Base-by-base conservation (phyloP, 2,113 vertebrate genomes). In the Falco punctatus region DNA sequence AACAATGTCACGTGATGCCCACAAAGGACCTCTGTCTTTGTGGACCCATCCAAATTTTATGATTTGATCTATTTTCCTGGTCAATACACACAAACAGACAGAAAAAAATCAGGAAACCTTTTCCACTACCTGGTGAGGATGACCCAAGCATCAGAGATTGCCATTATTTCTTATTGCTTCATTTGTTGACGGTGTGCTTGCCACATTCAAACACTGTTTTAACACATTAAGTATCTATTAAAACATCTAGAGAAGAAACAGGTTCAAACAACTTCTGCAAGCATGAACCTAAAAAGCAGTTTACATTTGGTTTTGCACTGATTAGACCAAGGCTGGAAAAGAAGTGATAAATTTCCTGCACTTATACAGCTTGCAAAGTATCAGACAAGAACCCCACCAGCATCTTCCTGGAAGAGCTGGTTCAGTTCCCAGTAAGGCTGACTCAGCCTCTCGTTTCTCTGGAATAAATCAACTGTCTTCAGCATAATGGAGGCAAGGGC, bases 221-320 rank as follows among this genome's bases (percentile, higher is more conserved):
- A 33, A 48, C 6, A 4, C 42, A 23, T 7, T 40, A 80, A 42
- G 19, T 55, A 26, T 44, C 55, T 40, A 17, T 27, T 27, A 86
- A 93, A 88, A 59, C 21, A 30, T 10, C 22, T n/a, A 57, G 64
- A 91, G 40, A 77, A 88, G 5, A 75, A 93, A 80, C 15, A 79
- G 23, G 10, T 80, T 70, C 10, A 23, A 85, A 16, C 9, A 83
- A 33, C 16, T 90, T 90, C n/a, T 54, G 33, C 16, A 73, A 58
- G 32, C 55, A 38, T 0, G 0, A 93, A 40, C 11, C 7, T 28
- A 35, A 88, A 80, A 75, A 28, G 4, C 0, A 2, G 27, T 81
- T 95, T 83, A 30, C 30, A 46, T 72, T 72, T 79, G 18, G 4
- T 1, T 46, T 91, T 78, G 18, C 48, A 48, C 35, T 74, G 55